These are phyloP conservation scores for Drosophila kuntzei DNA, from an alignment of 2,888 invertebrate species.

Conservation along the genomic window DNA sequence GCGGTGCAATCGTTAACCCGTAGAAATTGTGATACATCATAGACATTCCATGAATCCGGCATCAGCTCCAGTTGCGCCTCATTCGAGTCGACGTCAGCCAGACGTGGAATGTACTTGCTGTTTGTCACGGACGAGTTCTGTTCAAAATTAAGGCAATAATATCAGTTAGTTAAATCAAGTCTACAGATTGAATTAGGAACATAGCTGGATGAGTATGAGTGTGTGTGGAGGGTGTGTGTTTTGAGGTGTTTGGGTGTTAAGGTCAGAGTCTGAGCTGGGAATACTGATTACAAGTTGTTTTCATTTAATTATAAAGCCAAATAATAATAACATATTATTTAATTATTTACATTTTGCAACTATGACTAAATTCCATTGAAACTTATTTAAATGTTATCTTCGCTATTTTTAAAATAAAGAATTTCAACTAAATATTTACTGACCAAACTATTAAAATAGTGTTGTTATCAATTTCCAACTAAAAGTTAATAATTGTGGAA, in stretches of 20 bases:
- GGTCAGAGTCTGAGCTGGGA: not conserved
- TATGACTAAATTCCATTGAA: too few relatives aligned
- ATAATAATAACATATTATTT: too few relatives aligned
- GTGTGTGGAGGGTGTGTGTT: not conserved
- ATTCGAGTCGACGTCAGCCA: constrained; percentile 84
- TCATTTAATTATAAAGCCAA: not conserved
- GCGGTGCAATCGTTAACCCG: constrained; percentile 94
- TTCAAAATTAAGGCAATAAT: not conserved
- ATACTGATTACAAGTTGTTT: not conserved
- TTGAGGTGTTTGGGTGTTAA: not conserved
- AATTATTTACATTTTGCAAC: too few relatives aligned
- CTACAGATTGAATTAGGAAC: not conserved
- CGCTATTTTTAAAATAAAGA: too few relatives aligned
- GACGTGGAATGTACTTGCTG: constrained; percentile 87
- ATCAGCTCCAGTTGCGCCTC: constrained; percentile 82
- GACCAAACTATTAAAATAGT: too few relatives aligned
- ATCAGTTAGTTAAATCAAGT: not conserved
- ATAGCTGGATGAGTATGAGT: constrained; percentile 3
- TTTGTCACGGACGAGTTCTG: constrained; percentile 86
- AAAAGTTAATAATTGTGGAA: too few relatives aligned
- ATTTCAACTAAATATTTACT: too few relatives aligned
- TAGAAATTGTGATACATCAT: constrained; percentile 95
- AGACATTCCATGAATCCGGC: constrained; percentile 92
- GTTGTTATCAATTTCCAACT: too few relatives aligned
- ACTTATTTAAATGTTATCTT: too few relatives aligned